These are phyloP conservation scores for Megalops cyprinoides DNA, from an alignment of 2,797 vertebrate species.

Conservation along the genomic window DNA sequence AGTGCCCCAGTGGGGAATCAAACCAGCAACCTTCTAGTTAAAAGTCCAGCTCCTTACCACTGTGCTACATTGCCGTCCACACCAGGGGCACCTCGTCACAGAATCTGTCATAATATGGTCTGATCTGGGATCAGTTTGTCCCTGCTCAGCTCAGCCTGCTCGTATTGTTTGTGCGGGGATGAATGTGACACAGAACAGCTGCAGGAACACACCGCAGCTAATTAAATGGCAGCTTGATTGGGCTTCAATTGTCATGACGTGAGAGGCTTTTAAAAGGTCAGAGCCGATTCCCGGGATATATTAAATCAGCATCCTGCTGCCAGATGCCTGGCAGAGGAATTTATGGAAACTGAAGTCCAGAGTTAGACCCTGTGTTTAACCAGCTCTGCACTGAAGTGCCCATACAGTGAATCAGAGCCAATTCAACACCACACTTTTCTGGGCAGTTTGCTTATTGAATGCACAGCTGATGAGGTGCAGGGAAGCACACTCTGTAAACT, in stretches of 20 bases:
- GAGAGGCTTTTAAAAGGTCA: background rate
- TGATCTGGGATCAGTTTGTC: too few relatives aligned
- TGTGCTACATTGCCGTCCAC: too few relatives aligned
- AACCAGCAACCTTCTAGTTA: too few relatives aligned
- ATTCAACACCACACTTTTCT: background rate
- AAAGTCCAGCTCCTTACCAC: too few relatives aligned
- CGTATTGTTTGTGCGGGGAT: slow-evolving; percentile 3
- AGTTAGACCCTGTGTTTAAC: too few relatives aligned
- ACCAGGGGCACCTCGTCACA: background rate
- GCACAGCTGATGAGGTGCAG: background rate
- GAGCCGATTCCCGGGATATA: background rate
- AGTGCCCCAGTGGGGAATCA: too few relatives aligned
- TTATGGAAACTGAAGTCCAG: too few relatives aligned
- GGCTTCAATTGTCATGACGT: background rate
- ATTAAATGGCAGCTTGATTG: slow-evolving; percentile 10
- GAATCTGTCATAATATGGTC: background rate
- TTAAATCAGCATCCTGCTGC: too few relatives aligned
- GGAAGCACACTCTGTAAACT: background rate
- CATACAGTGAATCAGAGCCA: background rate
- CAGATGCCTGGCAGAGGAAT: background rate
- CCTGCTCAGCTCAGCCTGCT: too few relatives aligned
- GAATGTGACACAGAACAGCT: slow-evolving; percentile 1
- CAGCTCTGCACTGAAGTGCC: background rate
- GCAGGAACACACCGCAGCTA: background rate
- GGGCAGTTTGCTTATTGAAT: background rate